Percentiles rank a stretch among this genome's conserved stretches.
Evolutionary conservation across 1,140 invertebrate species (phyloP).

Genomic region (Yoshiicerus persimilis): DNA sequence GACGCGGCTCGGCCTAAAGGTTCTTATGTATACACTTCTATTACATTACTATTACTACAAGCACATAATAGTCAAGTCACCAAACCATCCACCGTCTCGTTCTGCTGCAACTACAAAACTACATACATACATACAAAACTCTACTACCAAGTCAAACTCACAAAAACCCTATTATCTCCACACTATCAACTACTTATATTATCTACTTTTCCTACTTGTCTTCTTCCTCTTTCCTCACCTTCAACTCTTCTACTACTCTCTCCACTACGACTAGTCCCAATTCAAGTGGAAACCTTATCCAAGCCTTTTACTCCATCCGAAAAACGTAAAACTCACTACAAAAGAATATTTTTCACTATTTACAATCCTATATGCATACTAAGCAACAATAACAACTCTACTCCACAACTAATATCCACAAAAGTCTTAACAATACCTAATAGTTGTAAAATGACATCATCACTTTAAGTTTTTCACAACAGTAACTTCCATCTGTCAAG

Average conservation of each 20-base stretch:
- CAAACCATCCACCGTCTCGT: not conserved
- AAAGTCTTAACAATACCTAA: not conserved
- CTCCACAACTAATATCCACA: not conserved
- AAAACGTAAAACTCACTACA: not conserved
- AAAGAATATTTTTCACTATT: not conserved
- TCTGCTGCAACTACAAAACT: not conserved
- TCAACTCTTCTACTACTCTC: not conserved
- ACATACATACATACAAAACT: not conserved
- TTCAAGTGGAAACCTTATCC: not conserved
- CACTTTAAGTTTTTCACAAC: not conserved
- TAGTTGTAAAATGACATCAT: not conserved
- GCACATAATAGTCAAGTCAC: not conserved
- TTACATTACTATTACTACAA: not conserved
- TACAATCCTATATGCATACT: not conserved
- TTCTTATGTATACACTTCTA: not conserved
- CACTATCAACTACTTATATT: constrained; percentile 11
- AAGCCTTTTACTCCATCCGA: not conserved
- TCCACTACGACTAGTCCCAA: not conserved
- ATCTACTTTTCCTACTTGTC: not conserved
- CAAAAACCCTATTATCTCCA: constrained; percentile 16
- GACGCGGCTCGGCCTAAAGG: not conserved
- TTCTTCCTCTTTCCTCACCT: not conserved
- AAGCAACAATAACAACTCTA: not conserved
- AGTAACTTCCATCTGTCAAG: no score
- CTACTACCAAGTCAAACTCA: not conserved